These are phyloP conservation scores for Petrolisthes manimaculis DNA, from an alignment of 2,888 invertebrate species.

Conservation along the genomic window DNA sequence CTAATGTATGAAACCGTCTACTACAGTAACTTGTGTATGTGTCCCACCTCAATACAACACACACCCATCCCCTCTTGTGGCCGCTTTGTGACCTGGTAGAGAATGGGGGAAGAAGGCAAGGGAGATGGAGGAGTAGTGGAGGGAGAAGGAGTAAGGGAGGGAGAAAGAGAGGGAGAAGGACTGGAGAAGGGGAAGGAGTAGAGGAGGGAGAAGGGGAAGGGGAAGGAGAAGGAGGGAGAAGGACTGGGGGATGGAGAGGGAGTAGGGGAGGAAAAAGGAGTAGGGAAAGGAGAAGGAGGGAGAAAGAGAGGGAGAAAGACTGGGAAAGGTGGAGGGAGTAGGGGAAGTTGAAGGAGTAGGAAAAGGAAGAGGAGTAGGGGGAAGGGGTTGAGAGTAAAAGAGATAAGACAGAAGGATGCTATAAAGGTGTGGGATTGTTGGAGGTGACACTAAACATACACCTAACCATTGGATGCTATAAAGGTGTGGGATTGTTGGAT, in stretches of 20 bases:
- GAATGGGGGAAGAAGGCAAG: neutral
- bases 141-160: neutral
- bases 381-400: conserved; percentile 20
- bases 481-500: too few relatives aligned
- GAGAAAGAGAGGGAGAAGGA: conserved; percentile 18
- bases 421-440: neutral
- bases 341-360: too few relatives aligned
- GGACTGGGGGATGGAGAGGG: neutral
- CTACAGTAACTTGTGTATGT: conserved; percentile 41
- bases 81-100: conserved; percentile 8
- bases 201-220: conserved; percentile 18
- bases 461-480: too few relatives aligned
- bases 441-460: too few relatives aligned
- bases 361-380: too few relatives aligned
- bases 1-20: conserved; percentile 41
- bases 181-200: neutral
- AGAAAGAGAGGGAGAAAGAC: neutral
- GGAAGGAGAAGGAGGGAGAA: neutral
- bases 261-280: neutral
- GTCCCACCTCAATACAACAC: conserved; percentile 36
- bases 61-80: conserved; percentile 19
- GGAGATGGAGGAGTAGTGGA: neutral
- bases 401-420: conserved; percentile 21
- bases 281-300: neutral
- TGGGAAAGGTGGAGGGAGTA: conserved; percentile 11